Conservation (phyloP, 2,888 invertebrate species). For the Willowsia nigromaculata region DNA sequence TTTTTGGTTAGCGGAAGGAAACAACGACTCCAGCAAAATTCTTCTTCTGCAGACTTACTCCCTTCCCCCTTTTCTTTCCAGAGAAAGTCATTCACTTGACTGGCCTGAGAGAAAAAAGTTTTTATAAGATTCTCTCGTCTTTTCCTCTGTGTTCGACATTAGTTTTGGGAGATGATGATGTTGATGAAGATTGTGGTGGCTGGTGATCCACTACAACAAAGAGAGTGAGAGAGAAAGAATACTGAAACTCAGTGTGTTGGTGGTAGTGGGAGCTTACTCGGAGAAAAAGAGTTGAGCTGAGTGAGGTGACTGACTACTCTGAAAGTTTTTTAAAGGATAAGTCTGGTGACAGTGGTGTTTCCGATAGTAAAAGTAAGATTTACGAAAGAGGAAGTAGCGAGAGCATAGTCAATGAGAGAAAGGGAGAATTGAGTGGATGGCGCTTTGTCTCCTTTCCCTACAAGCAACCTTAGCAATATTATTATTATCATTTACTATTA, state of each 20-base stretch:
- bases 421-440: background rate
- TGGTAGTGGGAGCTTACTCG: background rate
- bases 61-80: background rate
- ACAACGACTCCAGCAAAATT: constrained; percentile 22
- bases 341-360: constrained; percentile 23
- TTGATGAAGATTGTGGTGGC: background rate
- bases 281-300: background rate
- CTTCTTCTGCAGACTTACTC: background rate
- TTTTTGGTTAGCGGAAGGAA: constrained; percentile 33
- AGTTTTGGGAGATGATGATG: background rate
- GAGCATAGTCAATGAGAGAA: background rate
- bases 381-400: background rate
- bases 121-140: background rate
- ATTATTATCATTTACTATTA: constrained; percentile 5
- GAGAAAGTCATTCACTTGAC: constrained; percentile 34
- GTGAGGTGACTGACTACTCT: background rate
- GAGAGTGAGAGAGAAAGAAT: background rate
- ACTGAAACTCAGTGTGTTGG: background rate
- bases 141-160: background rate
- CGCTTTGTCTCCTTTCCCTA: background rate
- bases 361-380: background rate
- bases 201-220: background rate
- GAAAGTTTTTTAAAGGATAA: background rate
- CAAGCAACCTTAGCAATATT: background rate
- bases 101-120: constrained; percentile 18